Base-by-base conservation (phyloP, 2,113 vertebrate genomes). In the Lophochroa leadbeateri region DNA sequence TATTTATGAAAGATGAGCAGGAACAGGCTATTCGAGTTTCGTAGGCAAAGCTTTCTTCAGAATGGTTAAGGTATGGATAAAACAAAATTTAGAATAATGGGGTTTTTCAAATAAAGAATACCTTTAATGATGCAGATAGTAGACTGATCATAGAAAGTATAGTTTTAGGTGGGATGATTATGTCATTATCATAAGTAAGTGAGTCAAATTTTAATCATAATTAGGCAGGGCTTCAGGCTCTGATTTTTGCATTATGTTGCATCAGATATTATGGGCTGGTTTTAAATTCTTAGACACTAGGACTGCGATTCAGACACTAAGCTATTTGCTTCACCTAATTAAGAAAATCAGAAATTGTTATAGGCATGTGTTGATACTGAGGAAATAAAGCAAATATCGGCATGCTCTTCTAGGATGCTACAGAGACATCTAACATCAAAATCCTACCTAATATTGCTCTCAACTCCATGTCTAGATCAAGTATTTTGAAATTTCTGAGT, bases 401-500 rank as follows among this genome's bases (percentile, higher is more conserved):
- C 58, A n/a, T 65, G 19, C 4, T 64, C 17, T 85, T 64, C 31
- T 50, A 67, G 52, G 17, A 72, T 50, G 57, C 31, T 76, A 35
- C 13, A 60, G 39, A 91, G 43, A 79, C 35, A 57, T 33, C 16
- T 81, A 49, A 43, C 78, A 81, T 44, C 39, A 90, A 94, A 86
- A 90, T 88, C 10, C 6, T 79, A 11, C 31, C 58, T 67, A 35
- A 80, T 86, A 60, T 53, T 72, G 19, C 23, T 82, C 72, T 78
- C 24, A 70, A 31, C 4, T 55, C 21, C 31, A 1, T 82, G 35
- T 69, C 37, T 58, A 77, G 35, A 94, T 82, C 17, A 86, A 93
- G 33, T 86, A 79, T 79, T 94, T 93, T 79, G 68, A 91, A 81
- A 89, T 82, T 78, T 86, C 20, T 60, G 23, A 44, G 15, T 75